These are phyloP conservation scores for Varanus salvator DNA, from an alignment of 2,113 vertebrate genomes.

Conservation along the genomic window DNA sequence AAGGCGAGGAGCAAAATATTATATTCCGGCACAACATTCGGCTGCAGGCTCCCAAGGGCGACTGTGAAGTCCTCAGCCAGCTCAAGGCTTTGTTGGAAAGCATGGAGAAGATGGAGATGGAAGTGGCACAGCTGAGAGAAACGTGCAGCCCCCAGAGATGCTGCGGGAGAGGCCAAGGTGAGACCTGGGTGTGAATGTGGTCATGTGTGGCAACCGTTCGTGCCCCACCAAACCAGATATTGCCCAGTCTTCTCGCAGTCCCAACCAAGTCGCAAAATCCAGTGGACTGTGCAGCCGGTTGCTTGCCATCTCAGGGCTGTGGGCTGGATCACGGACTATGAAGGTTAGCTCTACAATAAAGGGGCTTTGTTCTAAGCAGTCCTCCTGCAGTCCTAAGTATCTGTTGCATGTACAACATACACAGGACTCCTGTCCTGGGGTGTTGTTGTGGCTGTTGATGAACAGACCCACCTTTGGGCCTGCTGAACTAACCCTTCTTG, in stretches of 20 bases:
- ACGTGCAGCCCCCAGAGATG: slow-evolving; percentile 78
- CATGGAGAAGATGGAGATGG: slow-evolving; percentile 86
- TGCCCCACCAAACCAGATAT: not conserved
- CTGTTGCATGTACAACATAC: not conserved
- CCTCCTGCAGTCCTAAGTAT: not conserved
- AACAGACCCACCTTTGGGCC: not conserved
- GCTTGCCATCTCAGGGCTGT: not conserved
- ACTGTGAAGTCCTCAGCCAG: slow-evolving; percentile 78
- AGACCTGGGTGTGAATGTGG: not conserved
- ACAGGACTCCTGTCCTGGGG: not conserved
- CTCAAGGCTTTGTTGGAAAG: slow-evolving; percentile 83
- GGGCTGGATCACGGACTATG: not conserved
- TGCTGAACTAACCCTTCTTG: too few species aligned
- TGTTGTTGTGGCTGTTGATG: not conserved
- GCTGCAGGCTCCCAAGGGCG: slow-evolving; percentile 78
- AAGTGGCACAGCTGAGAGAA: slow-evolving; percentile 84
- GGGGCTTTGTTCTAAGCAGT: not conserved
- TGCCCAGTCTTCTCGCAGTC: not conserved
- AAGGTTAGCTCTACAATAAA: not conserved
- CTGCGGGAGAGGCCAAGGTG: slow-evolving; percentile 78
- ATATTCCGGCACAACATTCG: slow-evolving; percentile 88
- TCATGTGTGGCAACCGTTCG: not conserved
- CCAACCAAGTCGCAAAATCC: not conserved
- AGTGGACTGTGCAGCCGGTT: too few species aligned
- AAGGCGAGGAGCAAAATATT: slow-evolving; percentile 81